Base-by-base conservation (phyloP, 1,140 invertebrate species). In the Steinernema khuongi region DNA sequence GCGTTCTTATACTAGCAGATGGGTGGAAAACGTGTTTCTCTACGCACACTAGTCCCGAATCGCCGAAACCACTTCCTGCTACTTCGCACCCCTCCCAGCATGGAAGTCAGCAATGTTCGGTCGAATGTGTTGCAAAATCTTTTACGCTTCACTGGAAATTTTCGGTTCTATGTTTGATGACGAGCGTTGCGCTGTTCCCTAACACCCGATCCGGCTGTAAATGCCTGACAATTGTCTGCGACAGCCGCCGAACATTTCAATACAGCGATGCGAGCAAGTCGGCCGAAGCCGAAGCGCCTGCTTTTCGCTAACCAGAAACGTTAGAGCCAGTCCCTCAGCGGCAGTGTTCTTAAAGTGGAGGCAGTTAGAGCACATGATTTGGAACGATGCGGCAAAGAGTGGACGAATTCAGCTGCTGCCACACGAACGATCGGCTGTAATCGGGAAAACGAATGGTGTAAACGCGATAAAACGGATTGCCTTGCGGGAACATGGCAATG, bases 211-310 rank as follows among this genome's bases (percentile, higher is more conserved):
- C 22, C 11, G 22, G 50, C 50, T 60, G 2, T 7, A 60, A 60
- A 26, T 26, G 50, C 11, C 50, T 11, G 26, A 22, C 50, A 60
- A 60, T 60, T 60, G 50, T 60, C 50, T 60, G 50, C 50, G 26
- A 60, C 50, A 60, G 50, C 50, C 11, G 50, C 26, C 7, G 50
- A 60, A 60, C 50, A 60, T 60, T 60, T 60, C 50, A 60, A 60
- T 60, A 60, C 50, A 60, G 50, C 50, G 50, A 60, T 17, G 50
- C 50, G 50, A 60, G 50, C 36, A 60, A 22, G 11, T 22, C 26
- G 14, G 50, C 26, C 50, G 19, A 60, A 60, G 50, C 26, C 50
- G 19, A 60, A 60, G 11, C 19, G 50, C 36, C 50, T 22, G 50
- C 50, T 60, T 60, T 60, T 26, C 50, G 50, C 50, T 26, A 26